Percentiles rank a stretch among this genome's conserved stretches.
Evolutionary conservation across 2,797 vertebrate genomes (phyloP).

Genomic region (Sebastes goodei): DNA sequence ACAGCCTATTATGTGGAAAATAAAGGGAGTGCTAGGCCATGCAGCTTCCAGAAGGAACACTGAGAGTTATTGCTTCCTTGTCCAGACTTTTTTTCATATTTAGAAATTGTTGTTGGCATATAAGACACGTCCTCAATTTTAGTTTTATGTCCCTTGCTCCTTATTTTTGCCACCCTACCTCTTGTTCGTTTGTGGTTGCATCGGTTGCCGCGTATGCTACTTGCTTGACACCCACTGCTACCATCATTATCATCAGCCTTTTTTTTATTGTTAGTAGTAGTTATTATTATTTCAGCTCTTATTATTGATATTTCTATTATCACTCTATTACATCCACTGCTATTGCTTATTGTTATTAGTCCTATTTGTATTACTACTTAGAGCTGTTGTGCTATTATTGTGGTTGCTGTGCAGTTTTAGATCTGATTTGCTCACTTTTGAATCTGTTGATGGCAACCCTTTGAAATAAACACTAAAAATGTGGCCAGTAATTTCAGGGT

Average conservation of each 20-base stretch:
- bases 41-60: background rate
- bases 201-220: background rate
- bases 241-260: background rate
- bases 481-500: background rate
- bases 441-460: background rate
- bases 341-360: background rate
- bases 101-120: background rate
- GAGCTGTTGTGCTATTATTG: background rate
- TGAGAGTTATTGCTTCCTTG: background rate
- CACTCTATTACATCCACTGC: background rate
- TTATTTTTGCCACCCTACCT: background rate
- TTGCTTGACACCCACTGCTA: background rate
- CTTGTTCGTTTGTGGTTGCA: background rate
- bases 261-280: background rate
- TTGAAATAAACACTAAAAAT: background rate
- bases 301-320: background rate
- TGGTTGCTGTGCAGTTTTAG: background rate
- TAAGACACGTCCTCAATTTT: background rate
- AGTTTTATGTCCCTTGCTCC: background rate
- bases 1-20: conserved; percentile 49
- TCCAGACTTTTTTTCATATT: background rate
- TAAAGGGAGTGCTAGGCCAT: conserved; percentile 2
- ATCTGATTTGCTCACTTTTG: background rate
- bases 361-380: background rate
- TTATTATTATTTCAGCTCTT: background rate